Evolutionary conservation across 1,140 invertebrate species (phyloP), one percentile per base, ranked within the genome.

Genomic region (Lasaia peninsularis): DNA sequence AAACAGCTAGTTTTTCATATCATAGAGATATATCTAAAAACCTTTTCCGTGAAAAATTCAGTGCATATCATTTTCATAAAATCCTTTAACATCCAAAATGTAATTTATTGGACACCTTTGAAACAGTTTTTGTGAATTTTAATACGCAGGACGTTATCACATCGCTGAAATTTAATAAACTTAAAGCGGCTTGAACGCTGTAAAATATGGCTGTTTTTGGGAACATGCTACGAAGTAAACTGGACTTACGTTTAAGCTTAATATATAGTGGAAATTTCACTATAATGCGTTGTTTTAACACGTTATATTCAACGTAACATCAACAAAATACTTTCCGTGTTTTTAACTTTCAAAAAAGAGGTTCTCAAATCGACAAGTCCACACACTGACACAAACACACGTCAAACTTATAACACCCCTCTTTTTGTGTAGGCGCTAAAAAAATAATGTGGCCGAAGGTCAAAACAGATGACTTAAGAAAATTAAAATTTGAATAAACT

Each of bases 151-250:
- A 48, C 40, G 40, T 48, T 48, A 48, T 48, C 40, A 21, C 40
- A 48, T 48, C 20, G 40, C 9, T 20, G 10, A 48, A 48, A 48
- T 48, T 48, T 48, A 48, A 48, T 48, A 48, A 48, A 48, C 40
- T 48, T 48, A 48, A 48, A 48, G 10, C 40, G 18, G 40, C 40
- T 48, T 48, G 40, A 20, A 10, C 40, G 40, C 11, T 48, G 18
- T 48, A 48, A 48, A 48, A 48, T 48, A 48, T 48, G 40, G 40
- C 40, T 11, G 40, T 48, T 48, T 48, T 48, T 48, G 40, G 40
- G 16, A 48, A 48, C 40, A 48, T 21, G 40, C 20, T 48, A 20
- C 40, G 16, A 48, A 48, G 40, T 48, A 44, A 44, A 44, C 14
- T 18, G 37, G 37, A 44, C 37, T 44, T 44, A 44, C 8, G 10